Conservation (phyloP, 2,113 vertebrate species). For the Oriolus oriolus region DNA sequence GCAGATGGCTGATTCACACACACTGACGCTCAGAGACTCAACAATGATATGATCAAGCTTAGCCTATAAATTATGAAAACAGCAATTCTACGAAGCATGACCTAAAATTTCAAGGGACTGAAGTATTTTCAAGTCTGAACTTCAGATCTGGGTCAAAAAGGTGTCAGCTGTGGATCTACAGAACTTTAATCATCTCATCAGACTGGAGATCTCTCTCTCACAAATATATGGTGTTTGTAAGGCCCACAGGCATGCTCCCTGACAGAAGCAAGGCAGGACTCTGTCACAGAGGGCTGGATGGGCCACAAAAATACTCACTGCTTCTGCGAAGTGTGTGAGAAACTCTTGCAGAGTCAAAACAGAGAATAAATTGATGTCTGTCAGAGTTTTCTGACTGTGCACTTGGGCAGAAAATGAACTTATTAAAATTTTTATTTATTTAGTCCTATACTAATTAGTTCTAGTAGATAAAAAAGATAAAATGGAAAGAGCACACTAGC, state of each 20-base stretch:
- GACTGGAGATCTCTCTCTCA: background rate
- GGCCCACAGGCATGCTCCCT: background rate
- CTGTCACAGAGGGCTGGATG: background rate
- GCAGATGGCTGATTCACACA: constrained; percentile 40
- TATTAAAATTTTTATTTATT: background rate
- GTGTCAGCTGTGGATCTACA: constrained; percentile 13
- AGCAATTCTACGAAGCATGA: constrained; percentile 12
- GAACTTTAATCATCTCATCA: background rate
- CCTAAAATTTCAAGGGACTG: constrained; percentile 41
- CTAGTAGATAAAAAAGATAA: background rate
- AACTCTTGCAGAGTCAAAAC: background rate
- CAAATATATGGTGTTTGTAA: background rate
- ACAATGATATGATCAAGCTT: background rate
- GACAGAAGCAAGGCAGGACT: background rate
- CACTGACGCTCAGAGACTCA: background rate
- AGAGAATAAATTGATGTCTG: background rate
- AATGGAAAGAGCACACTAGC: background rate
- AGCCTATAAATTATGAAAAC: constrained; percentile 39
- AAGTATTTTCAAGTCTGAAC: constrained; percentile 26
- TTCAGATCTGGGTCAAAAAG: constrained; percentile 45
- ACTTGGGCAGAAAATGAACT: background rate
- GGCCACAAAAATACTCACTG: background rate
- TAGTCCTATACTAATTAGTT: background rate
- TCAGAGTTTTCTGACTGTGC: background rate
- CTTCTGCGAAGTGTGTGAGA: background rate